These are phyloP conservation scores for Muscidifurax raptorellus DNA, from an alignment of 1,140 invertebrate genomes.

Conservation along the genomic window DNA sequence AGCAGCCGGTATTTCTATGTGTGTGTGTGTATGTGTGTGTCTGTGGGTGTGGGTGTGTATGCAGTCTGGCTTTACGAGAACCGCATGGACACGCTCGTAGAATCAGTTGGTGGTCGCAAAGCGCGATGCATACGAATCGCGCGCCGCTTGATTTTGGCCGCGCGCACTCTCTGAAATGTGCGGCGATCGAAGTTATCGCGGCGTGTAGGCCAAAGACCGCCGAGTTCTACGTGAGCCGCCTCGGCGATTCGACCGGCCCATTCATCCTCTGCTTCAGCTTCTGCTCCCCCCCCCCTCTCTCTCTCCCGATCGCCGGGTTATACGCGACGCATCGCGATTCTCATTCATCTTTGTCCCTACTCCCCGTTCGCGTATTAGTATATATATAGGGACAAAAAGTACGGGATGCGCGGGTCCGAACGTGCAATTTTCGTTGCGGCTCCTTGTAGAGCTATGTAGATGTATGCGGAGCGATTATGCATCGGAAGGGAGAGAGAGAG, in stretches of 20 bases:
- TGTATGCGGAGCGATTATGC: slow-evolving; percentile 15
- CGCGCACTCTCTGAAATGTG: slow-evolving; percentile 11
- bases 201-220: slow-evolving; percentile 20
- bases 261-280: background rate
- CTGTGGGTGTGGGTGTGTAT: background rate
- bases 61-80: slow-evolving; percentile 2
- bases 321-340: slow-evolving; percentile 28
- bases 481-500: background rate
- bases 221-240: slow-evolving; percentile 34
- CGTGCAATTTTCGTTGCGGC: slow-evolving; percentile 30
- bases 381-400: slow-evolving; percentile 6
- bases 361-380: background rate
- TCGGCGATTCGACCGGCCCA: slow-evolving; percentile 8
- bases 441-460: background rate
- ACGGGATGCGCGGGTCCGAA: slow-evolving; percentile 12
- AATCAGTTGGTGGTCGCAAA: background rate
- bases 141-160: slow-evolving; percentile 18
- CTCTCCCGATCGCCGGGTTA: background rate
- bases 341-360: slow-evolving; percentile 28
- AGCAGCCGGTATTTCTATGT: too few relatives aligned
- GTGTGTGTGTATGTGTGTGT: background rate
- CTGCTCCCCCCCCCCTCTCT: background rate
- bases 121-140: background rate
- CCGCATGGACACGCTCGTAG: slow-evolving; percentile 3
- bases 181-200: slow-evolving; percentile 36